Base-by-base conservation (phyloP, 2,888 invertebrate species). In the Xanthorhoe spadicearia region DNA sequence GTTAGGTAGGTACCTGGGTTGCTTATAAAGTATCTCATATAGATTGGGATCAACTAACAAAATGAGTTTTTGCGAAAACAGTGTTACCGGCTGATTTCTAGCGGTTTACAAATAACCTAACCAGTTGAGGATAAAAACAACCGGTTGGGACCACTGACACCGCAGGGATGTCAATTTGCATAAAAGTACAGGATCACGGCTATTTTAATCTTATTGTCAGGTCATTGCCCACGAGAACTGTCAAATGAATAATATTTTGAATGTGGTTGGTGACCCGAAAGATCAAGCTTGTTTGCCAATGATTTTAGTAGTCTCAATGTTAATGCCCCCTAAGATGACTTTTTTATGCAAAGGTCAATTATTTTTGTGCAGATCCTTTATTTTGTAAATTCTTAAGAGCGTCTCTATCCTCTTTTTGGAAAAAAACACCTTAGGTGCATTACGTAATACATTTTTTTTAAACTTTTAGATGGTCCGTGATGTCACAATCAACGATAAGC, bases 401-500 rank as follows among this genome's bases (percentile, higher is more conserved):
- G 13, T 13, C 38, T 43, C 13, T 43, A 2, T 38, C 2, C 38
- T 7, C 7, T 38, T 38, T 43, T 43, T 43, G 38, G 38, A 43
- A 13, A 13, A 13, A 43, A 38, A 0, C 35, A 9, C 10, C 2
- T 9, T 9, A 8, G 6, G 35, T 35, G 9, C 6, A 35, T 8
- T 10, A 38, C 2, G 10, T n/a, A n/a, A n/a, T n/a, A n/a, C n/a
- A 38, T 8, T 38, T 9, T 13, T 15, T n/a, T 13, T 5, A 4
- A 15, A 17, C 13, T 48, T 48, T 28, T 46, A 95, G 90, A 94
- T 97, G 28, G 94, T 95, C 0, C 92, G 94, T 2, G 94, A 95
- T 74, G 95, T 94, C 0, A 82, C 86, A 9, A 94, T 97, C 15
- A 84, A 85, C 1, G 99, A 99, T 86, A 94, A 94, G 43, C 99